Percentiles rank a stretch among this genome's conserved stretches.
Conservation (phyloP, 2,888 invertebrate genomes). For the Drosophila anomelani region DNA sequence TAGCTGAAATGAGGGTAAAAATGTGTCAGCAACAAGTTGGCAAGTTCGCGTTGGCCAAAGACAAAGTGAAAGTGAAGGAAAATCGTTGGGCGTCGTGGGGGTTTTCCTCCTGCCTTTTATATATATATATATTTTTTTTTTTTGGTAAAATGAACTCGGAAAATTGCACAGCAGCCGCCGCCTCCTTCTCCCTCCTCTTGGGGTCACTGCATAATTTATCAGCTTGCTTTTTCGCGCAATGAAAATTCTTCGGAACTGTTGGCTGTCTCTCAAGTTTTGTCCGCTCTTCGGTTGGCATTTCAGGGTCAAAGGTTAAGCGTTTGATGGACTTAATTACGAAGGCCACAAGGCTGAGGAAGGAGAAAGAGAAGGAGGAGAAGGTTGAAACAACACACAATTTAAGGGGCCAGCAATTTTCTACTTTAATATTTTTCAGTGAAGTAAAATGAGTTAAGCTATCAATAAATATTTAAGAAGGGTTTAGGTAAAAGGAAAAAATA, state of each 20-base stretch:
- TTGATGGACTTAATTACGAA: constrained; percentile 40
- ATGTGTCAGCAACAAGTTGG: constrained; percentile 72
- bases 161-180: constrained; percentile 59
- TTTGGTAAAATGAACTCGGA: constrained; percentile 66
- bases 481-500: not conserved
- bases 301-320: constrained; percentile 46
- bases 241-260: constrained; percentile 48
- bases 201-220: constrained; percentile 74
- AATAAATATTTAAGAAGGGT: not conserved
- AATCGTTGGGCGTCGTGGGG: constrained; percentile 4
- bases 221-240: constrained; percentile 53
- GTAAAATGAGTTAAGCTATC: not conserved
- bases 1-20: constrained; percentile 32
- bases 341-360: not conserved
- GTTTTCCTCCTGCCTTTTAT: not conserved
- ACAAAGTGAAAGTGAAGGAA: constrained; percentile 71
- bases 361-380: no score
- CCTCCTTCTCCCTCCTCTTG: constrained; percentile 11
- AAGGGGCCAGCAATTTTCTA: not conserved
- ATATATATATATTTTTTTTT: not conserved
- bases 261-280: constrained; percentile 24
- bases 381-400: not conserved
- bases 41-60: constrained; percentile 54
- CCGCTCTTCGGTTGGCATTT: constrained; percentile 16
- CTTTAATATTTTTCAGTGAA: not conserved